These are phyloP conservation scores for Clangula hyemalis DNA, from an alignment of 2,797 vertebrate species.

Conservation along the genomic window DNA sequence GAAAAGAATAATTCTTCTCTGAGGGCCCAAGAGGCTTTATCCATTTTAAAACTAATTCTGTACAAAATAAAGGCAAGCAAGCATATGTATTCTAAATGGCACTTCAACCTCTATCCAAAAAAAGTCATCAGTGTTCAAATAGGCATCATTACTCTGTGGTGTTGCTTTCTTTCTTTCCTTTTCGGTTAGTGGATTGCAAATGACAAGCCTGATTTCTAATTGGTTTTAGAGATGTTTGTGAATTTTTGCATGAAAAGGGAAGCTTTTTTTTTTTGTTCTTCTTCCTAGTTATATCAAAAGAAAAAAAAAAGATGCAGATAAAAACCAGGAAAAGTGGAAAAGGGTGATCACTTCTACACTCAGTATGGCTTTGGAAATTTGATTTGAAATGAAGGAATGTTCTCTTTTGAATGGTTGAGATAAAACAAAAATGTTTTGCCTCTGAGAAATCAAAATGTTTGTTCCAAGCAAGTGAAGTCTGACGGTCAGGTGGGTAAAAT, in stretches of 20 bases:
- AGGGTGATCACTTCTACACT: background rate
- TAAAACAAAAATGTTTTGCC: background rate
- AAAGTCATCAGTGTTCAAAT: slow-evolving; percentile 22
- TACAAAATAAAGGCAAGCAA: slow-evolving; percentile 16
- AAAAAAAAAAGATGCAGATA: background rate
- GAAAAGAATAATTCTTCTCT: background rate
- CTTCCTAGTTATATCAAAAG: background rate
- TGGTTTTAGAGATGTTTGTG: background rate
- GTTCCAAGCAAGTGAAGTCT: background rate
- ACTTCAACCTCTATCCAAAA: slow-evolving; percentile 7
- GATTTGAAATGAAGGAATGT: background rate
- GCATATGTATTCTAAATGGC: slow-evolving; percentile 17
- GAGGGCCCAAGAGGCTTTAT: slow-evolving; percentile 16
- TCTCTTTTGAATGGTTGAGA: background rate
- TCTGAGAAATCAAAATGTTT: background rate
- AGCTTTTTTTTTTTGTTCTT: background rate
- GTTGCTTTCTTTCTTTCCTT: background rate
- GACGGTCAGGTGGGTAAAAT: background rate
- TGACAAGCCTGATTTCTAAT: background rate
- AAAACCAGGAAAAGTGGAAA: background rate
- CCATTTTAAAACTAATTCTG: slow-evolving; percentile 30
- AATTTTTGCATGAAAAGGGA: background rate
- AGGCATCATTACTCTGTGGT: background rate
- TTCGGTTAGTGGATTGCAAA: background rate
- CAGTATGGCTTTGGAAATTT: background rate